Percentiles rank a stretch among this genome's conserved stretches.
Conservation (phyloP, 2,888 invertebrate genomes). For the Rosalia funebris region DNA sequence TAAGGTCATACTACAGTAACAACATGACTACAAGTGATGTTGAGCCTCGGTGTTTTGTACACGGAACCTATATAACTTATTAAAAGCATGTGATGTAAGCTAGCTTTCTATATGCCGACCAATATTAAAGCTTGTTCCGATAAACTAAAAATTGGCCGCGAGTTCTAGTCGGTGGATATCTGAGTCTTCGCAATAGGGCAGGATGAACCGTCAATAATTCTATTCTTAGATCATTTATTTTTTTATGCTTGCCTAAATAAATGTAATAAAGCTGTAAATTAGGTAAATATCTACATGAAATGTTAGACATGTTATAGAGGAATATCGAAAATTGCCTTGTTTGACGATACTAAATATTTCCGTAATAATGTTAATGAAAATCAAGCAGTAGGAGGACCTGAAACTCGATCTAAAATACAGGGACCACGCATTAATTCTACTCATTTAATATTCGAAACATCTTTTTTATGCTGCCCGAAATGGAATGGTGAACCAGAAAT, state of each 20-base stretch:
- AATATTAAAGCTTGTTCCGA: constrained; percentile 7
- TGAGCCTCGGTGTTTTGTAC: constrained; percentile 15
- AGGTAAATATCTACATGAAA: constrained; percentile 12
- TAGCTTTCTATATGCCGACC: constrained; percentile 20
- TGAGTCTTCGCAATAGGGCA: constrained; percentile 13
- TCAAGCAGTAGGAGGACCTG: too few species aligned
- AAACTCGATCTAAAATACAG: too few species aligned
- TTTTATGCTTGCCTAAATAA: constrained; percentile 20
- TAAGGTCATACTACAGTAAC: constrained; percentile 24
- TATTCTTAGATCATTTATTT: constrained; percentile 17
- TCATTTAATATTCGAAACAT: too few species aligned
- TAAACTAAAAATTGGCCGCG: constrained; percentile 14
- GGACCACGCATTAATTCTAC: too few species aligned
- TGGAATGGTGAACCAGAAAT: too few species aligned
- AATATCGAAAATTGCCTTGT: too few species aligned
- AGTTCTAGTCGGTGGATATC: constrained; percentile 4
- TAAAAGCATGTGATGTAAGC: constrained; percentile 27
- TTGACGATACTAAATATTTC: not conserved
- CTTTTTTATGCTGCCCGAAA: too few species aligned
- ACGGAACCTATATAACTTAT: constrained; percentile 27
- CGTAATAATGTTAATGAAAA: not conserved
- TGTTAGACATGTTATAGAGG: not conserved
- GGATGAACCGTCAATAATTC: constrained; percentile 27
- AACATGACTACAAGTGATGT: constrained; percentile 24
- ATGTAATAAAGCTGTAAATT: not conserved